Evolutionary conservation across 2,113 vertebrate genomes (phyloP).

Genomic region (Catagonus wagneri): DNA sequence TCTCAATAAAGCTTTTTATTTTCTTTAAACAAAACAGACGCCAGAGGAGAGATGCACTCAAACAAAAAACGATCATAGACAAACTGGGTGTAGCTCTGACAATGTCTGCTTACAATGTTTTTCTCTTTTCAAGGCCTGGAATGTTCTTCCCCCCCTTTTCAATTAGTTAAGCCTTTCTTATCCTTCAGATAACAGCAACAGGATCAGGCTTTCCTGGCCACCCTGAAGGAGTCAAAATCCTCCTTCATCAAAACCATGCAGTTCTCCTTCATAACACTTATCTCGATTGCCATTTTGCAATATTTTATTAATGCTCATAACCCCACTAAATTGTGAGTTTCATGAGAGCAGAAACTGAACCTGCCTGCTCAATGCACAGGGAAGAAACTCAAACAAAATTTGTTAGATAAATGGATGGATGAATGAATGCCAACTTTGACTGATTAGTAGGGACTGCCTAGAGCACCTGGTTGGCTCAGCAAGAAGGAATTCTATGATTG

Average conservation of each 20-base stretch:
- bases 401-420: slow-evolving; percentile 3
- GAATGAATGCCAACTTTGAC: slow-evolving; percentile 39
- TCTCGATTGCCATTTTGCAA: neutral
- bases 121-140: neutral
- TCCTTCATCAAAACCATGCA: neutral
- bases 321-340: neutral
- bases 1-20: neutral
- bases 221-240: neutral
- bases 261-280: neutral
- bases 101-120: neutral
- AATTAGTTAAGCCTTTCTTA: neutral
- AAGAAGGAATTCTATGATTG: slow-evolving; percentile 40
- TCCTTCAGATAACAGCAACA: neutral
- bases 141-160: neutral
- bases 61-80: neutral
- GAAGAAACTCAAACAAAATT: neutral
- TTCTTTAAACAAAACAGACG: neutral
- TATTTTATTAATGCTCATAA: slow-evolving; percentile 22
- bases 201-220: neutral
- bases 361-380: neutral
- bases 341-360: neutral
- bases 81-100: neutral
- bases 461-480: neutral
- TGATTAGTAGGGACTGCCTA: slow-evolving; percentile 38
- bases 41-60: neutral